Base-by-base conservation (phyloP, 2,113 vertebrate genomes). In the Pedetes capensis region DNA sequence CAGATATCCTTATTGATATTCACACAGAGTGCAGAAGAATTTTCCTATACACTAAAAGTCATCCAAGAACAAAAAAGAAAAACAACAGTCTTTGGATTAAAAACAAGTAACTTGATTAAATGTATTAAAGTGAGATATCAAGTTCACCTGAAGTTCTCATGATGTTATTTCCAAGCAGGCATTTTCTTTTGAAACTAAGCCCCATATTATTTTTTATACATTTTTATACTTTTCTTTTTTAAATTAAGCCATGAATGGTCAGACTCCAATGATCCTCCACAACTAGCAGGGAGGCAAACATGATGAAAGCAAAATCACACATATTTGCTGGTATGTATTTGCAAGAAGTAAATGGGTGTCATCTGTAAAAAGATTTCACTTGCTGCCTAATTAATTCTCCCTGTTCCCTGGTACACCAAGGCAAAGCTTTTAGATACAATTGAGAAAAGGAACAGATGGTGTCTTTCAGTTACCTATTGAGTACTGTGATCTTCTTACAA, bases 311-410 rank as follows among this genome's bases (percentile, higher is more conserved):
- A 94, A 93, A 87, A 51, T 11, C 72, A 69, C 16, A 2, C 16
- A 23, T 39, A 66, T 63, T 57, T 89, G 22, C 76, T 92, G 64
- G n/a, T 94, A 37, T 76, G 39, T 39, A 84, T 76, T 92, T 96
- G 53, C 72, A 90, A 88, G 94, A 91, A 94, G 47, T n/a, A 96
- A 95, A 85, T 92, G 90, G 95, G 53, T 78, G 44, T 87, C 61
- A 90, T 98, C 71, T 98, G 93, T 96, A 87, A 95, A 39, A 95
- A 89, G 92, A 94, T 96, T 97, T 97, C 91, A 97, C 53, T 96
- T 93, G 89, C 83, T 97, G 93, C 72, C 39, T 95, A 96, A 95
- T 97, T 96, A 96, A 91, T 97, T 97, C 74, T 96, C 95, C 66
- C 17, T 53, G 71, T 92, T 93, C 78, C 34, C 83, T 84, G 16